phyloP scores from a whole-genome alignment of 1,140 invertebrate species.

The Drosophila ercepeae region DNA sequence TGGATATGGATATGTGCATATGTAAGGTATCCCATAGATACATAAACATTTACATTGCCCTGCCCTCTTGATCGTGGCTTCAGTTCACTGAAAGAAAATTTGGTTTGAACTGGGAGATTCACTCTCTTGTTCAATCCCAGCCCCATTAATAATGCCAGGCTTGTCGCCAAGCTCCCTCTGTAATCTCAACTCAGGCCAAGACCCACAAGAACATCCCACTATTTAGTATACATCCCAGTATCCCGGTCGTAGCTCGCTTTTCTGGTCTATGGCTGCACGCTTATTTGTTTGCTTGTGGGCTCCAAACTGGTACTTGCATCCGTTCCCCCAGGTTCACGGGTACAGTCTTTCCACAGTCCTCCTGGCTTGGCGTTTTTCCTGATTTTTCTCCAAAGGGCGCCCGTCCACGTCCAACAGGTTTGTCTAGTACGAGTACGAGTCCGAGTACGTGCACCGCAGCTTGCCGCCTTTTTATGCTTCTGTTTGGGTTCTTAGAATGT shows the following conservation, averaged over 20 bases:
- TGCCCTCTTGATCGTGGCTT: conserved; percentile 1
- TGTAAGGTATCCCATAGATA: conserved; percentile 51
- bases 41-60: conserved; percentile 71
- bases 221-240: conserved; percentile 10
- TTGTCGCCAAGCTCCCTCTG: conserved; percentile 63
- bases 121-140: too few species aligned
- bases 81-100: conserved; percentile 13
- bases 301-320: conserved; percentile 74
- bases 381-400: conserved; percentile 64
- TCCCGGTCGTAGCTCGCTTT: conserved; percentile 26
- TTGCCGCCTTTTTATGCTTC: conserved; percentile 36
- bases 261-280: conserved; percentile 69
- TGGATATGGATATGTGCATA: conserved; percentile 36
- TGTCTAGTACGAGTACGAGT: conserved; percentile 72
- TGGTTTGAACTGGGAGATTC: too few species aligned
- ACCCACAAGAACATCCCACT: too few species aligned
- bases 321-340: conserved; percentile 41
- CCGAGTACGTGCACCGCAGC: conserved; percentile 43
- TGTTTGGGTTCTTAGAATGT: conserved; percentile 69
- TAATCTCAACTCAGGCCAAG: conserved; percentile 60
- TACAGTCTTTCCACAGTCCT: conserved; percentile 70
- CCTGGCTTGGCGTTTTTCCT: conserved; percentile 58
- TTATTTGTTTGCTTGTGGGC: conserved; percentile 78
- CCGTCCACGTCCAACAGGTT: conserved; percentile 67
- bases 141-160: conserved; percentile 73